Percentiles rank a stretch among this genome's conserved stretches.
Evolutionary conservation across 2,888 invertebrate genomes (phyloP).

Genomic region (Eupithecia inturbata): DNA sequence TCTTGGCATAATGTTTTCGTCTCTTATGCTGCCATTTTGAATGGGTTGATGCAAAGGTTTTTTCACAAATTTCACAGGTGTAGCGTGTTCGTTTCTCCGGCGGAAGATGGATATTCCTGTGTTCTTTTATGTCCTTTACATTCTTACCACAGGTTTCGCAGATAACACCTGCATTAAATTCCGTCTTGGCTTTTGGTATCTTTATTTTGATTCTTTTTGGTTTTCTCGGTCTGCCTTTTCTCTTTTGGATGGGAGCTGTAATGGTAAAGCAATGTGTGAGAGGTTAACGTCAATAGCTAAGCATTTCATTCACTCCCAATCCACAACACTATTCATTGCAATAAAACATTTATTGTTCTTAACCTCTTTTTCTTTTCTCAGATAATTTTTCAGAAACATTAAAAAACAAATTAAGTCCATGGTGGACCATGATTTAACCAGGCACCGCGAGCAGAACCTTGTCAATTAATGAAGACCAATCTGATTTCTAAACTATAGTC

Average conservation of each 20-base stretch:
- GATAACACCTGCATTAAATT: constrained; percentile 41
- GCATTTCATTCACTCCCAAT: too few species aligned
- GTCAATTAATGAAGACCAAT: too few species aligned
- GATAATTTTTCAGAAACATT: too few species aligned
- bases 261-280: neutral
- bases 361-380: too few species aligned
- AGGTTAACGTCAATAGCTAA: too few species aligned
- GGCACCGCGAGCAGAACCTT: too few species aligned
- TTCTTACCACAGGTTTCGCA: constrained; percentile 73
- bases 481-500: too few species aligned
- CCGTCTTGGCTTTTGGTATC: constrained; percentile 28
- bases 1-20: constrained; percentile 68
- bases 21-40: constrained; percentile 64
- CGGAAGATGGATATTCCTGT: constrained; percentile 58
- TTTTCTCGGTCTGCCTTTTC: constrained; percentile 47
- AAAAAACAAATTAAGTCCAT: too few species aligned
- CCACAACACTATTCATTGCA: too few species aligned
- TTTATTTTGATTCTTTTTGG: constrained; percentile 33
- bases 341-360: too few species aligned
- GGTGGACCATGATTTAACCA: too few species aligned
- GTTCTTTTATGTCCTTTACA: constrained; percentile 63
- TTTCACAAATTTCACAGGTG: constrained; percentile 66
- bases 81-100: constrained; percentile 47
- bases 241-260: constrained; percentile 49
- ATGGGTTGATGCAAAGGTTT: constrained; percentile 56